Evolutionary conservation across 2,797 vertebrate genomes (phyloP).

Genomic region (Apodemus agrarius): DNA sequence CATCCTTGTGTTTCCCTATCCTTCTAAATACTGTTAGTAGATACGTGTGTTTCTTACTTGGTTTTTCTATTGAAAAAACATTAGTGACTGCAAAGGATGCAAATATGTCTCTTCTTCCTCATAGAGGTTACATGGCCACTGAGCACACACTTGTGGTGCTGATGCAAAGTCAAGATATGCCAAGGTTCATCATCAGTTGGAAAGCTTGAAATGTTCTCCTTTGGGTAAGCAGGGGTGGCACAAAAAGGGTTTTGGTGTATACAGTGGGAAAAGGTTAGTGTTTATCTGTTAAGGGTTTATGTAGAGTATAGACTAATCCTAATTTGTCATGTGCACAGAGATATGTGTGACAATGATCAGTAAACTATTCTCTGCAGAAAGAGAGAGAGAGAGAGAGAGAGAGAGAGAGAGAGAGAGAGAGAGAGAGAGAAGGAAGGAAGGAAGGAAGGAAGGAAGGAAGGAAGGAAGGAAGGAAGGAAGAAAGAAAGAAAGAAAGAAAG

Average conservation of each 20-base stretch:
- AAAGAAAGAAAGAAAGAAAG: no score
- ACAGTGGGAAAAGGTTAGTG: background rate
- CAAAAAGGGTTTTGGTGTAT: constrained; percentile 5
- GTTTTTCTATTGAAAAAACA: background rate
- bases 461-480: no score
- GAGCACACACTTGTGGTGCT: background rate
- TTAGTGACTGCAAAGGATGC: background rate
- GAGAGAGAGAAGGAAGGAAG: no score
- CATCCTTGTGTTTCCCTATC: background rate
- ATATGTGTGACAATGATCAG: background rate
- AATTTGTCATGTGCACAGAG: background rate
- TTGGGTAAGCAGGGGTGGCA: background rate
- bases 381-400: background rate
- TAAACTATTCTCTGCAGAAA: constrained; percentile 35
- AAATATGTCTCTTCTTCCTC: background rate
- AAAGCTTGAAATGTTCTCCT: constrained; percentile 21
- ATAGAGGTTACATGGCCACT: background rate
- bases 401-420: no score
- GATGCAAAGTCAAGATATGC: constrained; percentile 37
- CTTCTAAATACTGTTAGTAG: background rate
- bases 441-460: no score
- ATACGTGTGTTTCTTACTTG: background rate
- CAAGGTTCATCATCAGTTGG: constrained; percentile 13
- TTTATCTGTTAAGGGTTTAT: background rate
- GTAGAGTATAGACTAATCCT: constrained; percentile 4